Percentiles rank a stretch among this genome's conserved stretches.
Conservation (phyloP, 2,113 vertebrate species). For the Anas platyrhynchos region DNA sequence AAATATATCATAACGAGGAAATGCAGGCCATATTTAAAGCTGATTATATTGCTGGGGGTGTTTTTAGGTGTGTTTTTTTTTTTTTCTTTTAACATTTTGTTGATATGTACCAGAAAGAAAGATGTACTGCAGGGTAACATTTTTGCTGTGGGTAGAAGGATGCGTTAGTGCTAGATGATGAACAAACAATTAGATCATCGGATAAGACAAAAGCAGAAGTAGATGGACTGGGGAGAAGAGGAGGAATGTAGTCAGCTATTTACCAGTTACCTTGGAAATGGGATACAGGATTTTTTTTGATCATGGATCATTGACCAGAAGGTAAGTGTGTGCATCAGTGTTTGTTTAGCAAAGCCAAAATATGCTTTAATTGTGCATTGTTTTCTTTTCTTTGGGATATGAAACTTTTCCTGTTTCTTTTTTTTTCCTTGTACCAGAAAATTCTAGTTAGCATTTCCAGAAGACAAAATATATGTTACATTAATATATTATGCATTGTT, state of each 20-base stretch:
- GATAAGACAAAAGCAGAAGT: background rate
- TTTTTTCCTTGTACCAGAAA: background rate
- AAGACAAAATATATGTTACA: background rate
- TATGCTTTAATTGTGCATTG: background rate
- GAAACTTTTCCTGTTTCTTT: background rate
- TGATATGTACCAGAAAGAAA: background rate
- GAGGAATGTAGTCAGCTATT: background rate
- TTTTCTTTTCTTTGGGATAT: background rate
- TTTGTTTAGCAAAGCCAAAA: background rate
- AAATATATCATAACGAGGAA: background rate
- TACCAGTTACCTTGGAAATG: background rate
- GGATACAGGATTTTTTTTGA: background rate
- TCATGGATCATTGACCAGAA: background rate
- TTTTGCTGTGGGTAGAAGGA: conserved; percentile 1
- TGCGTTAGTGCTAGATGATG: background rate
- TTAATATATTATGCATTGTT: background rate
- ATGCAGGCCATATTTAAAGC: background rate
- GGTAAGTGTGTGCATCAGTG: background rate
- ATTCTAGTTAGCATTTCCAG: background rate
- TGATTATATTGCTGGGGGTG: background rate
- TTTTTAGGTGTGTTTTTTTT: background rate
- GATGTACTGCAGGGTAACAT: background rate
- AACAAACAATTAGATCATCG: background rate
- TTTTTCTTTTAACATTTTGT: background rate
- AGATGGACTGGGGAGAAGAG: background rate